These are phyloP conservation scores for Hippopotamyrus pictus DNA, from an alignment of 2,797 vertebrate genomes.

Conservation along the genomic window DNA sequence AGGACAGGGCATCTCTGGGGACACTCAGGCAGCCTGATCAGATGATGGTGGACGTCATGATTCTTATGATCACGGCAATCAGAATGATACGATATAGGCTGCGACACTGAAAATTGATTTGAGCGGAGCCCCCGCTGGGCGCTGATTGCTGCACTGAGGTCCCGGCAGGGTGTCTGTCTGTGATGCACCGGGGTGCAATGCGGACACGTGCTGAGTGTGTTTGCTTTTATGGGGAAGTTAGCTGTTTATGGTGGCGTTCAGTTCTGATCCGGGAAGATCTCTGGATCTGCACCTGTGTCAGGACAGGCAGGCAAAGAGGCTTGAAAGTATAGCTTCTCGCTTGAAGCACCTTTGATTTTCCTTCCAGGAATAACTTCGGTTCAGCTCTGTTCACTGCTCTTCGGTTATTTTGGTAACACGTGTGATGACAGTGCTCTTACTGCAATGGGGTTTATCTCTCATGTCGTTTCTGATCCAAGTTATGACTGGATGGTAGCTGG, in stretches of 20 bases:
- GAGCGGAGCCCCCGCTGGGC: constrained; percentile 11
- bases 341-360: not conserved
- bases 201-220: constrained; percentile 25
- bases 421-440: not conserved
- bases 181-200: constrained; percentile 47
- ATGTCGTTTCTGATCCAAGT: not conserved
- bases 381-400: not conserved
- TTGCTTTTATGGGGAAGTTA: not conserved
- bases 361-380: not conserved
- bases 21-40: constrained; percentile 52
- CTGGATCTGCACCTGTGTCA: not conserved
- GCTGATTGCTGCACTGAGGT: constrained; percentile 27
- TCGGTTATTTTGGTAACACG: not conserved
- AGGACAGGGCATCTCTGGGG: constrained; percentile 34
- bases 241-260: not conserved
- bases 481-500: not conserved
- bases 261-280: not conserved
- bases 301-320: not conserved
- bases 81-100: constrained; percentile 55
- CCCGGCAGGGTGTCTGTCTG: constrained; percentile 31
- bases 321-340: not conserved
- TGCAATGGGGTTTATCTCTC: not conserved
- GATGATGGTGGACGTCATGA: constrained; percentile 55
- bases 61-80: constrained; percentile 57
- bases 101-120: constrained; percentile 45